phyloP scores from a whole-genome alignment of 1,140 invertebrate genomes.

The Sarcophaga peregrina region DNA sequence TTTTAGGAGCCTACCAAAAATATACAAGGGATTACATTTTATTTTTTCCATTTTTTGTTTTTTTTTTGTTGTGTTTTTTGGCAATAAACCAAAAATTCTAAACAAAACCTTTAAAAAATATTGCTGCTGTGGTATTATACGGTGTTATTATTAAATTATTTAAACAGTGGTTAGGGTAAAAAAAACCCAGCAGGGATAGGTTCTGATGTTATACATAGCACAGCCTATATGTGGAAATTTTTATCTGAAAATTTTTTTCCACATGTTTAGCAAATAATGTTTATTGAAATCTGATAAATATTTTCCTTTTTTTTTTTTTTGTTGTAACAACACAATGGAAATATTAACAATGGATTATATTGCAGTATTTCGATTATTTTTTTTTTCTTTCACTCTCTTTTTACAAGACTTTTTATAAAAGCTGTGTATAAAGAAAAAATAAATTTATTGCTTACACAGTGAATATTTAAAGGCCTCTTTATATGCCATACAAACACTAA shows the following conservation, averaged over 20 bases:
- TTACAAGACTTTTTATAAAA: too few species aligned
- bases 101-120: background rate
- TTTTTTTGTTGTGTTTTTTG: background rate
- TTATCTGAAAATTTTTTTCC: background rate
- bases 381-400: too few species aligned
- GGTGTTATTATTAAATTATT: too few species aligned
- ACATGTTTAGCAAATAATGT: slow-evolving; percentile 6
- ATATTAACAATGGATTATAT: background rate
- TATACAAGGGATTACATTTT: background rate
- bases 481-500: too few species aligned
- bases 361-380: background rate
- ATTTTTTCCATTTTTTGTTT: too few species aligned
- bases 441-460: background rate
- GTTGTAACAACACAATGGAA: background rate
- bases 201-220: too few species aligned
- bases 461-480: background rate
- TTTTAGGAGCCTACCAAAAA: background rate
- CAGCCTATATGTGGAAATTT: too few species aligned
- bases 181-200: too few species aligned
- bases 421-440: background rate
- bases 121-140: too few species aligned
- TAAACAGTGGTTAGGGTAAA: too few species aligned
- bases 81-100: slow-evolving; percentile 6
- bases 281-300: slow-evolving; percentile 3
- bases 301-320: background rate